Conservation (phyloP, 2,797 vertebrate species). For the Catamblyrhynchus diadema region DNA sequence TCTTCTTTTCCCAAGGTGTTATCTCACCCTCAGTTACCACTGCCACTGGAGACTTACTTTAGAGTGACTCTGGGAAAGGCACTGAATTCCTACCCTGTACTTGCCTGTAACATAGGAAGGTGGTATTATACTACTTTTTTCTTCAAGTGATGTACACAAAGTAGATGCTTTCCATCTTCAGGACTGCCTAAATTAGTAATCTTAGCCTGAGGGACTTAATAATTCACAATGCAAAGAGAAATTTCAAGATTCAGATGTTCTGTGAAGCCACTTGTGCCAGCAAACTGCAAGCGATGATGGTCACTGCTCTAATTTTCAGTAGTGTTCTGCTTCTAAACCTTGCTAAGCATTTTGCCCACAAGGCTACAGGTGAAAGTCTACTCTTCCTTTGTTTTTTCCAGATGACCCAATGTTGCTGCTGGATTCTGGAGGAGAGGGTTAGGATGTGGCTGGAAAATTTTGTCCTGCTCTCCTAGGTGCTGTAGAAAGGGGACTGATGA, state of each 20-base stretch:
- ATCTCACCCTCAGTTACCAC: neutral
- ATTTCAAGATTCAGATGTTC: neutral
- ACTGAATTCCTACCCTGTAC: neutral
- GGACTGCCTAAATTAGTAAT: neutral
- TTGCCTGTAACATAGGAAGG: neutral
- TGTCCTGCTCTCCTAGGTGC: neutral
- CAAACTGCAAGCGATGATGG: neutral
- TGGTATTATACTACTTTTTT: neutral
- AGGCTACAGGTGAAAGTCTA: neutral
- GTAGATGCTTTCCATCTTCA: neutral
- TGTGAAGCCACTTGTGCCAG: neutral
- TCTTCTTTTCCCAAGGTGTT: neutral
- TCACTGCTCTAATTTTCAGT: neutral
- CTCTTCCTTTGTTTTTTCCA: neutral
- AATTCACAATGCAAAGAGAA: neutral
- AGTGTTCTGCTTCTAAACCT: neutral
- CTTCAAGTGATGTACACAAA: neutral
- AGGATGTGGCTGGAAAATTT: neutral
- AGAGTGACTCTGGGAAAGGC: neutral
- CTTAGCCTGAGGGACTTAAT: neutral
- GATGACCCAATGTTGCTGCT: neutral
- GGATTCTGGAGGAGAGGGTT: neutral
- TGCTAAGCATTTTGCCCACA: neutral
- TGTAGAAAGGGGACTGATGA: neutral
- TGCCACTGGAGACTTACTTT: neutral